Evolutionary conservation across 2,113 vertebrate genomes (phyloP).

Genomic region (Calidris pugnax): DNA sequence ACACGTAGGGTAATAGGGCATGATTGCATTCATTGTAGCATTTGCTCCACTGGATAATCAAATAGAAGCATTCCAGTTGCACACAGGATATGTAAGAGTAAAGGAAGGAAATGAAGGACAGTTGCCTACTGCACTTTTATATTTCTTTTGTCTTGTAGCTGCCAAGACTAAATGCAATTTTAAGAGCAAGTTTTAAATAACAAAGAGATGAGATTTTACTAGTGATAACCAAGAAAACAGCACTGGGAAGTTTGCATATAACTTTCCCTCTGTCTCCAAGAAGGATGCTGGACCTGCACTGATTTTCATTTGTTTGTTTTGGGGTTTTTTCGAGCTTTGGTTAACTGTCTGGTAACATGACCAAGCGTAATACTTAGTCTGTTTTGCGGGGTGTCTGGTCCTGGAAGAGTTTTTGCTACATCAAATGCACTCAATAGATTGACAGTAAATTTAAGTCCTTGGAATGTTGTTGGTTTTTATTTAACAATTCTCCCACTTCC

Average conservation of each 20-base stretch:
- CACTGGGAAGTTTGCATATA: not conserved
- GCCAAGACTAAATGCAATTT: slow-evolving; percentile 59
- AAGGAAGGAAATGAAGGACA: slow-evolving; percentile 62
- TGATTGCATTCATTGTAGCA: slow-evolving; percentile 18
- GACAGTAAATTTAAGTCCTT: not conserved
- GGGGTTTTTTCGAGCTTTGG: not conserved
- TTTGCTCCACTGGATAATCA: slow-evolving; percentile 53
- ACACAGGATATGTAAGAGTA: slow-evolving; percentile 43
- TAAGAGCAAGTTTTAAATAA: slow-evolving; percentile 38
- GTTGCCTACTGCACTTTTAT: slow-evolving; percentile 43
- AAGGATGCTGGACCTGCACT: not conserved
- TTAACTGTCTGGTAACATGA: not conserved
- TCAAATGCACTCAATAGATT: not conserved
- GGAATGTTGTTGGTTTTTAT: not conserved
- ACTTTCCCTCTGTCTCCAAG: not conserved
- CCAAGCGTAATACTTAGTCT: not conserved
- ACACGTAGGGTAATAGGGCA: slow-evolving; percentile 25
- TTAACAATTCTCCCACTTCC: not conserved
- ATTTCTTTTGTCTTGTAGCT: slow-evolving; percentile 9
- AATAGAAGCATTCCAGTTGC: slow-evolving; percentile 50
- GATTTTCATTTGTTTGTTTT: not conserved
- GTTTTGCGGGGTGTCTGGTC: not conserved
- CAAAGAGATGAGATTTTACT: not conserved
- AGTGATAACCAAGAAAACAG: slow-evolving; percentile 1
- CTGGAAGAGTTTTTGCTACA: not conserved